Evolutionary conservation across 2,888 invertebrate genomes (phyloP).

Genomic region (Danaus chrysippus): DNA sequence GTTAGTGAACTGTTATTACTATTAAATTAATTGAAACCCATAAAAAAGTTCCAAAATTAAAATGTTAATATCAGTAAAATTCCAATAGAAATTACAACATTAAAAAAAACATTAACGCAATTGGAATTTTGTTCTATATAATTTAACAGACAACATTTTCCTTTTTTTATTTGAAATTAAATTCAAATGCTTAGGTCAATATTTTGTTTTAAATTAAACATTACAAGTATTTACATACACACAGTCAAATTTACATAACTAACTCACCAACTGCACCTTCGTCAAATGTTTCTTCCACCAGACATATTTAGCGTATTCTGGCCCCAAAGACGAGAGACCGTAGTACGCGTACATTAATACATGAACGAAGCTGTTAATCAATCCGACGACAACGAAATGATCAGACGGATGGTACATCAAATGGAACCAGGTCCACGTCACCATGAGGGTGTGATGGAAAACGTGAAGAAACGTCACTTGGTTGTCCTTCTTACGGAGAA

Average conservation of each 20-base stretch:
- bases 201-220: background rate
- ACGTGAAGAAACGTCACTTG: slow-evolving; percentile 94
- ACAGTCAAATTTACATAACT: background rate
- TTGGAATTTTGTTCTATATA: too few species aligned
- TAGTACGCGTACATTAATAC: slow-evolving; percentile 91
- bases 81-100: too few species aligned
- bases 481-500: slow-evolving; percentile 86
- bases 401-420: slow-evolving; percentile 87
- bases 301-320: slow-evolving; percentile 84
- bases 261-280: slow-evolving; percentile 85
- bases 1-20: background rate
- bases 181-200: background rate
- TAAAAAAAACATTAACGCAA: too few species aligned
- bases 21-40: background rate
- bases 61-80: too few species aligned
- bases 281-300: slow-evolving; percentile 95
- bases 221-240: background rate
- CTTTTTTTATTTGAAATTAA: too few species aligned
- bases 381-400: slow-evolving; percentile 85
- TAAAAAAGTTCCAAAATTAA: too few species aligned
- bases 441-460: slow-evolving; percentile 90
- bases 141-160: too few species aligned
- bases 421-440: slow-evolving; percentile 88
- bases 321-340: slow-evolving; percentile 86
- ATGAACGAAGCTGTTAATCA: slow-evolving; percentile 88